These are phyloP conservation scores for Cyanoderma ruficeps DNA, from an alignment of 2,113 vertebrate species.

Conservation along the genomic window DNA sequence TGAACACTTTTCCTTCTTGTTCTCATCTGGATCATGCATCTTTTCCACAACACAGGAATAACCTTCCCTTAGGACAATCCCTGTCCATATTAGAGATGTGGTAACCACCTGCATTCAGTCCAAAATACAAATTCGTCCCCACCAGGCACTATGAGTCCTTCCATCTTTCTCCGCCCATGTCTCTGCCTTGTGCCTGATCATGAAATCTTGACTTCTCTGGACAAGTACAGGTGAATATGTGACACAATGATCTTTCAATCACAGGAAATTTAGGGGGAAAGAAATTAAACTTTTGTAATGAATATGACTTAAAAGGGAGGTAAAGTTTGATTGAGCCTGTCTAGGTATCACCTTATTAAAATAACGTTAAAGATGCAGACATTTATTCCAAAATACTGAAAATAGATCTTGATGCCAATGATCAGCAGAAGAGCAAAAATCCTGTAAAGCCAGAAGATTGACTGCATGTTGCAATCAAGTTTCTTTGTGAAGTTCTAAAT, in stretches of 20 bases:
- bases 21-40: neutral
- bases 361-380: neutral
- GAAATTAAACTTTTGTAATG: neutral
- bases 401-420: neutral
- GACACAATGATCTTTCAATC: neutral
- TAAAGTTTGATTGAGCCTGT: neutral
- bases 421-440: neutral
- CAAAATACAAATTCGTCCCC: neutral
- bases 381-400: neutral
- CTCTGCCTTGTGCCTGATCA: neutral
- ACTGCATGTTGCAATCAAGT: neutral
- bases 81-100: neutral
- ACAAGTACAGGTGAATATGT: neutral
- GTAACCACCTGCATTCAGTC: neutral
- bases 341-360: neutral
- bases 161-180: neutral
- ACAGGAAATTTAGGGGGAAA: neutral
- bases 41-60: neutral
- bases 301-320: neutral
- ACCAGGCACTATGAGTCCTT: neutral
- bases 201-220: neutral
- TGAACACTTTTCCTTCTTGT: neutral
- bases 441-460: conserved; percentile 5
- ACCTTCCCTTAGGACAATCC: neutral
- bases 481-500: conserved; percentile 30